Conservation (phyloP, 2,113 vertebrate genomes). For the Odontesthes bonariensis region DNA sequence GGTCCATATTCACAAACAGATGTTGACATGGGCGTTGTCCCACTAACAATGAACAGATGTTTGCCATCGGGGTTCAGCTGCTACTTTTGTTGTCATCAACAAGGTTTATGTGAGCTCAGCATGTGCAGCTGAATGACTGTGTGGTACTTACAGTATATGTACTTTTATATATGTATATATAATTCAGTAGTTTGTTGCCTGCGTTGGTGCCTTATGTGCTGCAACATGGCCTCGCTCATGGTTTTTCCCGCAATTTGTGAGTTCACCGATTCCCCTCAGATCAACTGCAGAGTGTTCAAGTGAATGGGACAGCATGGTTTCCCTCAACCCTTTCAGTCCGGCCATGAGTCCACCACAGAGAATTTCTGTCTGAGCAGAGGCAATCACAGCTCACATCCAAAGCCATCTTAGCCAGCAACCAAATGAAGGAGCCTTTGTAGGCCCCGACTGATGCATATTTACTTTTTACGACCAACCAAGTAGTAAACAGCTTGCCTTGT, state of each 20-base stretch:
- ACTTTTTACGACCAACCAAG: constrained; percentile 77
- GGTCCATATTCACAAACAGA: constrained; percentile 34
- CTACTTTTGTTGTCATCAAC: constrained; percentile 54
- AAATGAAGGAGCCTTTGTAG: constrained; percentile 78
- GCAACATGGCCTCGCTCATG: constrained; percentile 17
- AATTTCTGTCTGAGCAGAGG: constrained; percentile 62
- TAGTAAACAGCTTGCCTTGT: constrained; percentile 78
- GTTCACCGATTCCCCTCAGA: constrained; percentile 52
- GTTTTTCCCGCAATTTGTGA: constrained; percentile 53
- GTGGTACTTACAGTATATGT: not conserved
- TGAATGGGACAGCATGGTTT: constrained; percentile 70
- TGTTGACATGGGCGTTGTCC: constrained; percentile 69
- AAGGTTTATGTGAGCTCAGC: constrained; percentile 17
- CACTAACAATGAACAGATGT: constrained; percentile 57
- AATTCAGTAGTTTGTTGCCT: constrained; percentile 4
- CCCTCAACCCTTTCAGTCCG: constrained; percentile 54
- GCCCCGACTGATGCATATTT: constrained; percentile 68
- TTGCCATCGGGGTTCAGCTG: constrained; percentile 55
- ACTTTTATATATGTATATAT: not conserved
- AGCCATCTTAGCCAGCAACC: constrained; percentile 54
- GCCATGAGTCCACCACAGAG: constrained; percentile 65
- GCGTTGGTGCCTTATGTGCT: constrained; percentile 7
- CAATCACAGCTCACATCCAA: constrained; percentile 71
- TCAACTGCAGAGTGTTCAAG: constrained; percentile 61
- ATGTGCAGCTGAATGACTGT: constrained; percentile 5